Conservation (phyloP, 2,888 invertebrate species). For the Megaustenia siamemsis region DNA sequence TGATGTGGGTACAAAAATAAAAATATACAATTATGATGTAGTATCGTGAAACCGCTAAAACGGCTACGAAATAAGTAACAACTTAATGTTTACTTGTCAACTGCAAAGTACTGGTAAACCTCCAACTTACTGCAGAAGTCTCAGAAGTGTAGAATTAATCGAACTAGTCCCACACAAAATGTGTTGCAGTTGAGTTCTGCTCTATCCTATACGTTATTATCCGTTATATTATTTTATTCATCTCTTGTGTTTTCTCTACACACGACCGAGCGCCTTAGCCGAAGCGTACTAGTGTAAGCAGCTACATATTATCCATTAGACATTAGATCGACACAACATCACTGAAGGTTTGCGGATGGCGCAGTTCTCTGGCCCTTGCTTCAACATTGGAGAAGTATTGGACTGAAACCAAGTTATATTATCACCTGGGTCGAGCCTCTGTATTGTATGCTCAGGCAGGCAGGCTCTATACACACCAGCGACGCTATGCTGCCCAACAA, state of each 20-base stretch:
- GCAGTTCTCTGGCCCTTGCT: conserved; percentile 40
- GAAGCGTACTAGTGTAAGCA: not conserved
- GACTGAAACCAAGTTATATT: conserved; percentile 49
- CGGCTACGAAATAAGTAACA: no score
- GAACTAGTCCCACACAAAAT: not conserved
- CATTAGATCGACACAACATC: not conserved
- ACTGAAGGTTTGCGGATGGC: not conserved
- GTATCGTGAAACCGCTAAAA: no score
- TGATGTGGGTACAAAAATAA: no score
- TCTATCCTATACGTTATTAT: no score
- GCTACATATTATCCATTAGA: not conserved
- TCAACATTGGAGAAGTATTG: conserved; percentile 45
- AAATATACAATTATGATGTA: no score
- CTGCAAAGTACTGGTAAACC: no score
- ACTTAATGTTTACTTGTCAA: no score
- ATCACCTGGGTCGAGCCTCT: conserved; percentile 52
- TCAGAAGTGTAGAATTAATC: not conserved
- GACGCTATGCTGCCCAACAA: conserved; percentile 12
- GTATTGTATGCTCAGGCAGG: conserved; percentile 28
- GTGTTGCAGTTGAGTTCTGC: no score
- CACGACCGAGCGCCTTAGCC: not conserved
- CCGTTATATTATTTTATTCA: not conserved
- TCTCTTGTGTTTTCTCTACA: not conserved
- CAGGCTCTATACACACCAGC: conserved; percentile 34
- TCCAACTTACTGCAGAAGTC: conserved; percentile 1